phyloP scores from a whole-genome alignment of 2,113 vertebrate genomes.

The Sciurus niger region DNA sequence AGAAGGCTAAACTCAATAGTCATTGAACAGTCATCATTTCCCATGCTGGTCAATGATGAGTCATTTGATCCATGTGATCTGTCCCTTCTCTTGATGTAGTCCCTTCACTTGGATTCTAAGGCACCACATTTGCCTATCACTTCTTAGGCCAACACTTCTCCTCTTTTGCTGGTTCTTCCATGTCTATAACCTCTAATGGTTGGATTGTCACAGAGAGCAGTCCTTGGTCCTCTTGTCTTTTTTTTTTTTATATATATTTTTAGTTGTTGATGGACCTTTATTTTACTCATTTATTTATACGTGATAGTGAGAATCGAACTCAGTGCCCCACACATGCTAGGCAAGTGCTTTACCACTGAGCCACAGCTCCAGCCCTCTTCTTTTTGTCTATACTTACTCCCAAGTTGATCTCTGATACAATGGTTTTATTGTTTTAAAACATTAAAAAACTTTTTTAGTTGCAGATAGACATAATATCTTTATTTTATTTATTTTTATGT shows the following conservation, averaged over 20 bases:
- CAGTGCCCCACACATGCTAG: no score
- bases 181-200: not conserved
- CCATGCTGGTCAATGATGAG: not conserved
- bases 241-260: not conserved
- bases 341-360: no score
- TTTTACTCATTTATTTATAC: no score
- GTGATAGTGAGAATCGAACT: no score
- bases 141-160: not conserved
- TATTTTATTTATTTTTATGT: no score
- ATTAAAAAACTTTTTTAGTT: no score
- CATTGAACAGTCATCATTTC: not conserved
- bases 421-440: no score
- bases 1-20: not conserved
- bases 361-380: no score
- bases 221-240: not conserved
- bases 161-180: not conserved
- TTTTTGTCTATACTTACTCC: not conserved
- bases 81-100: not conserved
- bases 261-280: no score
- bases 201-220: not conserved
- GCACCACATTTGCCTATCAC: not conserved
- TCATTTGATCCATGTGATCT: not conserved
- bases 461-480: no score
- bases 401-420: not conserved
- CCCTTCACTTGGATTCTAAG: not conserved